Percentiles rank a stretch among this genome's conserved stretches.
phyloP scores from a whole-genome alignment of 1,140 invertebrate species.

The Monochamus saltuarius region DNA sequence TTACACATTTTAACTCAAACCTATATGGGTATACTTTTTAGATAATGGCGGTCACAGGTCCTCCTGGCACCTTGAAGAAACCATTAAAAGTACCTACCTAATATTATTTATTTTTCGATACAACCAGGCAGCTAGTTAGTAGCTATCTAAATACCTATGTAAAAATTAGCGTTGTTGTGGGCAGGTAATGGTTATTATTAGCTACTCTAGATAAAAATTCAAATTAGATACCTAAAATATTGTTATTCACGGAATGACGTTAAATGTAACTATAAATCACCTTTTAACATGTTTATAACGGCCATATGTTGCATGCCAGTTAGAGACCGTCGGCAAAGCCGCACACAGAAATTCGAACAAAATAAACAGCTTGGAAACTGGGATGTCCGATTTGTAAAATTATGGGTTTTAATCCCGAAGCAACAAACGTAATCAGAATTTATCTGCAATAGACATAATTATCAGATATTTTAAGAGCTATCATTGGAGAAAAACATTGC shows the following conservation, averaged over 20 bases:
- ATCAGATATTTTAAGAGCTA: too few species aligned
- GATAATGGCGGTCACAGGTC: too few species aligned
- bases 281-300: slow-evolving; percentile 3
- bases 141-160: too few species aligned
- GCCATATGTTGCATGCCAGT: slow-evolving; percentile 1
- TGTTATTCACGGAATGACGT: slow-evolving; percentile 5
- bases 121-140: too few species aligned
- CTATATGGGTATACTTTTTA: too few species aligned
- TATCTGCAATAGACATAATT: background rate
- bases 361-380: too few species aligned
- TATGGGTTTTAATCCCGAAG: background rate
- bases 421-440: slow-evolving; percentile 1
- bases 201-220: background rate
- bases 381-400: background rate
- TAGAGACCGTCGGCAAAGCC: slow-evolving; percentile 4
- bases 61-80: too few species aligned
- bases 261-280: slow-evolving; percentile 2
- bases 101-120: too few species aligned
- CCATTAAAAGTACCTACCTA: too few species aligned
- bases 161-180: too few species aligned
- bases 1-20: too few species aligned
- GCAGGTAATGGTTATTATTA: background rate
- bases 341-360: background rate
- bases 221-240: slow-evolving; percentile 5
- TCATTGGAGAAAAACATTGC: too few species aligned